Percentiles rank a stretch among this genome's conserved stretches.
Evolutionary conservation across 2,888 invertebrate species (phyloP).

Genomic region (Nomada ruficornis): DNA sequence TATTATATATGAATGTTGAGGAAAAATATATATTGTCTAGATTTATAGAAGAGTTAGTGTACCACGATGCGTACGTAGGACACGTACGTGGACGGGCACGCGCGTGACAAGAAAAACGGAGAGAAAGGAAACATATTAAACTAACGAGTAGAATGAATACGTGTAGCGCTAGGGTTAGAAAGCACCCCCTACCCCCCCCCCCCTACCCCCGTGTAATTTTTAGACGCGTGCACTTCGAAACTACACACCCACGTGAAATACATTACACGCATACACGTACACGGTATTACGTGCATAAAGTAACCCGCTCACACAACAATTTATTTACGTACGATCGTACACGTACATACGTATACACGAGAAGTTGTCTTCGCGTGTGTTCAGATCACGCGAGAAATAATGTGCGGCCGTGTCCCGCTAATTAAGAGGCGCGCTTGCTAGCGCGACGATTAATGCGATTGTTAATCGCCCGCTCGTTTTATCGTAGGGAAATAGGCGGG

Average conservation of each 20-base stretch:
- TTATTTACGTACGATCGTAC: background rate
- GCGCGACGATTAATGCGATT: slow-evolving; percentile 47
- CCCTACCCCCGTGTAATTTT: slow-evolving; percentile 49
- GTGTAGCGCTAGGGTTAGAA: slow-evolving; percentile 61
- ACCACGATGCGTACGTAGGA: slow-evolving; percentile 65
- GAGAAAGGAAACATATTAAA: slow-evolving; percentile 11
- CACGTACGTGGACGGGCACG: slow-evolving; percentile 30
- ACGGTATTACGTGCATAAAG: slow-evolving; percentile 23
- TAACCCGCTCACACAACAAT: background rate
- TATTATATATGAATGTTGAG: slow-evolving; percentile 80
- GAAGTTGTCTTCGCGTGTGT: background rate
- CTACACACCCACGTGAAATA: background rate
- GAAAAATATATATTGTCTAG: slow-evolving; percentile 78
- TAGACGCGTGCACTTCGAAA: slow-evolving; percentile 48
- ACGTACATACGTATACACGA: background rate
- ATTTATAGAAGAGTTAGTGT: slow-evolving; percentile 76
- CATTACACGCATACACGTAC: slow-evolving; percentile 10
- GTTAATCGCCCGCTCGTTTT: slow-evolving; percentile 55
- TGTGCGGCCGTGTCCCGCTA: slow-evolving; percentile 7
- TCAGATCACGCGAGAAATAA: background rate
- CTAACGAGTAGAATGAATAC: slow-evolving; percentile 50
- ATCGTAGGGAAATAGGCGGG: slow-evolving; percentile 15
- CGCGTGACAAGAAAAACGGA: background rate
- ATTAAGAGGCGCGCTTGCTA: slow-evolving; percentile 1
- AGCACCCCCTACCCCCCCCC: no score